A percentile compares a stretch with the other conserved stretches of the same genome.
Conservation (phyloP, 1,140 invertebrate genomes). For the Lordiphosa stackelbergi region DNA sequence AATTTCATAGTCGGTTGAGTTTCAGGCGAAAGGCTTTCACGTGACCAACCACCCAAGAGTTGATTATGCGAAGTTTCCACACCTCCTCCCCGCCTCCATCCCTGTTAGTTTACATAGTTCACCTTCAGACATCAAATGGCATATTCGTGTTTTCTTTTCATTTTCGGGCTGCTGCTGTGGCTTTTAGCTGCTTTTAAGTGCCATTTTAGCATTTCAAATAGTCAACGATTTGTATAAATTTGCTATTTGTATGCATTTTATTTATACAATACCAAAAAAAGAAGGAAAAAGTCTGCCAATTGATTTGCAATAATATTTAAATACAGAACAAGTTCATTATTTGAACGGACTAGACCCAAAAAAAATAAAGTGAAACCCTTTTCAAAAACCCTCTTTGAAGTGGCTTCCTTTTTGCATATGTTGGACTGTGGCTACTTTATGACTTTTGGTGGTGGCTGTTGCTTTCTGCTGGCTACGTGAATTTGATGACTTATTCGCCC, state of each 20-base stretch:
- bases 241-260: conserved; percentile 75
- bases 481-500: conserved; percentile 73
- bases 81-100: background rate
- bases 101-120: conserved; percentile 66
- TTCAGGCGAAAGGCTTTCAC: conserved; percentile 63
- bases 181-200: conserved; percentile 69
- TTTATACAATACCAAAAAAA: conserved; percentile 31
- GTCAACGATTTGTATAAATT: conserved; percentile 71
- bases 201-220: conserved; percentile 76
- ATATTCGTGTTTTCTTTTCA: conserved; percentile 76
- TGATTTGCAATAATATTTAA: conserved; percentile 76
- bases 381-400: conserved; percentile 55
- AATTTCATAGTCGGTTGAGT: conserved; percentile 75
- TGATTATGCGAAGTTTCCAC: conserved; percentile 43
- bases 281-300: conserved; percentile 32
- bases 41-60: conserved; percentile 41
- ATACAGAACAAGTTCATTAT: conserved; percentile 59
- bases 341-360: conserved; percentile 8
- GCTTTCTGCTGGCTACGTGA: conserved; percentile 51
- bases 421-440: conserved; percentile 53
- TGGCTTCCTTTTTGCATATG: conserved; percentile 68
- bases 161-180: conserved; percentile 41
- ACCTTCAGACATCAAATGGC: conserved; percentile 75
- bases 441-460: conserved; percentile 27
- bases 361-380: conserved; percentile 26